Evolutionary conservation across 2,888 invertebrate genomes (phyloP).

Genomic region (Drosophila borealis): DNA sequence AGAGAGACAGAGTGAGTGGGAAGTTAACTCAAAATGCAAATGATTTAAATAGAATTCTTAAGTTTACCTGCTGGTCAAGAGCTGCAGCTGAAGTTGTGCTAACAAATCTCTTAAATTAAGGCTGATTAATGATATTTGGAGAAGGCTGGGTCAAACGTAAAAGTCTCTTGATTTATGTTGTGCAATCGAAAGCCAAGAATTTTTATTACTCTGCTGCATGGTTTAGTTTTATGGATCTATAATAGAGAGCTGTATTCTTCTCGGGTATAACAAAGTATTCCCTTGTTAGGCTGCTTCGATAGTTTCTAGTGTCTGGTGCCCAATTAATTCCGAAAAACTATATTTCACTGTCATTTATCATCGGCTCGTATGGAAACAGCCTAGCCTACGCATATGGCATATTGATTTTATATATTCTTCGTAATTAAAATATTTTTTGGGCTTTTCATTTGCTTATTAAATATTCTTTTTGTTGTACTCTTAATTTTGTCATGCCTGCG

Average conservation of each 20-base stretch:
- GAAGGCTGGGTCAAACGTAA: not conserved
- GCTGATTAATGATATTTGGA: slow-evolving; percentile 25
- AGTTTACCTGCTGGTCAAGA: not conserved
- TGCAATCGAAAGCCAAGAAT: slow-evolving; percentile 15
- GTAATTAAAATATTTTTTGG: slow-evolving; percentile 54
- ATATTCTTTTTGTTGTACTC: slow-evolving; percentile 17
- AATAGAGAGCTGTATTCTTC: slow-evolving; percentile 14
- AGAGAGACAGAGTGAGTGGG: slow-evolving; percentile 31
- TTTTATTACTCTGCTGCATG: slow-evolving; percentile 10
- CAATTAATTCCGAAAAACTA: slow-evolving; percentile 21
- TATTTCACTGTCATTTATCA: slow-evolving; percentile 48
- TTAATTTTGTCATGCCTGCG: slow-evolving; percentile 22
- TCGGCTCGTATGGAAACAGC: slow-evolving; percentile 43
- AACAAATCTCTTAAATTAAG: slow-evolving; percentile 11
- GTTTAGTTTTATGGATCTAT: slow-evolving; percentile 1
- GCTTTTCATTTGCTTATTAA: slow-evolving; percentile 45
- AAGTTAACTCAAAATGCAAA: slow-evolving; percentile 57
- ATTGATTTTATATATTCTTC: slow-evolving; percentile 46
- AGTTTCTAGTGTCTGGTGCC: not conserved
- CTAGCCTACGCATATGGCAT: slow-evolving; percentile 49
- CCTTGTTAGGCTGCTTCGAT: slow-evolving; percentile 20
- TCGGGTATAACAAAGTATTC: slow-evolving; percentile 20
- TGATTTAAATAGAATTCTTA: slow-evolving; percentile 38
- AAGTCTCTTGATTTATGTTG: slow-evolving; percentile 51
- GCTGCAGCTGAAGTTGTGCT: slow-evolving; percentile 12